These are phyloP conservation scores for Pteromalus puparum DNA, from an alignment of 1,140 invertebrate species.

Conservation along the genomic window DNA sequence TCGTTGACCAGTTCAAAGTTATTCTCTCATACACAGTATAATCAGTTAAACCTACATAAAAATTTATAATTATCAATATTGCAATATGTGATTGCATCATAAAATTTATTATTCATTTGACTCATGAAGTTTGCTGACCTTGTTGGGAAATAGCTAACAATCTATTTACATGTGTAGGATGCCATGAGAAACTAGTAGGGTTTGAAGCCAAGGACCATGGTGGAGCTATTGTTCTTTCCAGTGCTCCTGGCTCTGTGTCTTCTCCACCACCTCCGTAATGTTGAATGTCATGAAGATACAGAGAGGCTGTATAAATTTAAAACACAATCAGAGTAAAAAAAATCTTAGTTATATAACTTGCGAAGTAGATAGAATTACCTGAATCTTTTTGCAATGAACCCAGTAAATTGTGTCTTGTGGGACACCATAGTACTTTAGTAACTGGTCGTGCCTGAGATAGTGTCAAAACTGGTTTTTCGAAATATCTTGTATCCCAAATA, in stretches of 20 bases:
- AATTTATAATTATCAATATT: conserved; percentile 57
- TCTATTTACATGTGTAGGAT: conserved; percentile 86
- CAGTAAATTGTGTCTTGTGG: conserved; percentile 88
- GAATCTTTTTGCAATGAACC: conserved; percentile 85
- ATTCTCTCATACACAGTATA: conserved; percentile 88
- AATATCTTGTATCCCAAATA: conserved; percentile 92
- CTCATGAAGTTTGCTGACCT: conserved; percentile 67
- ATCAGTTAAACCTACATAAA: conserved; percentile 79
- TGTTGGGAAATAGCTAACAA: conserved; percentile 82
- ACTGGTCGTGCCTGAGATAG: conserved; percentile 83
- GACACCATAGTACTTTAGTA: conserved; percentile 90
- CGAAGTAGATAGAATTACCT: conserved; percentile 57
- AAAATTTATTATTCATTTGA: conserved; percentile 12
- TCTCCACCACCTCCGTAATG: conserved; percentile 80
- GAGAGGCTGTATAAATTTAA: conserved; percentile 60
- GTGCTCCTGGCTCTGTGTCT: conserved; percentile 83
- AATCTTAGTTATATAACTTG: not conserved
- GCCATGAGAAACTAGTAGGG: conserved; percentile 87
- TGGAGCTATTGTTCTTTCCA: conserved; percentile 84
- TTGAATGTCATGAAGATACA: conserved; percentile 89
- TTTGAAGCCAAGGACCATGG: conserved; percentile 68
- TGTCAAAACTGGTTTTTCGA: conserved; percentile 89
- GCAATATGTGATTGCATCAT: not conserved
- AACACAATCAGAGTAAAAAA: not conserved
- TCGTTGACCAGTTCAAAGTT: conserved; percentile 85